phyloP scores from a whole-genome alignment of 2,797 vertebrate genomes.

The Coilia nasus region DNA sequence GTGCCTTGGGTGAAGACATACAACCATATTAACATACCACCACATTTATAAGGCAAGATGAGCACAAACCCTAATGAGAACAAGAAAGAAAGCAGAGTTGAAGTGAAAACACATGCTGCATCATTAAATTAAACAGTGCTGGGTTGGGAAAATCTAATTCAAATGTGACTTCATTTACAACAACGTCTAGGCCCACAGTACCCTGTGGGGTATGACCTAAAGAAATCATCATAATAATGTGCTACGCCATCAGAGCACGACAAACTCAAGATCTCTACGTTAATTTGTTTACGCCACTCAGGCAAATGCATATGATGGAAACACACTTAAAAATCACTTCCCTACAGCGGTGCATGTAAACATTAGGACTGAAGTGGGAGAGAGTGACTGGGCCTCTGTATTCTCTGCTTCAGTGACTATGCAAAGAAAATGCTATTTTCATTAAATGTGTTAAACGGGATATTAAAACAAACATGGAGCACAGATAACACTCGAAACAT shows the following conservation, averaged over 20 bases:
- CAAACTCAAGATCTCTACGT: neutral
- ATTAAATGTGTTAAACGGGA: neutral
- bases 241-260: neutral
- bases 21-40: neutral
- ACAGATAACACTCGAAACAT: neutral
- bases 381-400: neutral
- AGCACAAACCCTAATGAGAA: neutral
- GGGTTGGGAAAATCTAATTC: conserved; percentile 13
- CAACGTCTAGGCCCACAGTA: neutral
- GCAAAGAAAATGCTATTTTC: neutral
- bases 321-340: conserved; percentile 18
- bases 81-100: neutral
- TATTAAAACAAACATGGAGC: neutral
- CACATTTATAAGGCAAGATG: neutral
- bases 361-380: neutral
- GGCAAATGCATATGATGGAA: neutral
- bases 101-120: neutral
- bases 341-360: neutral
- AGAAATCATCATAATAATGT: neutral
- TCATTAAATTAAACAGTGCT: conserved; percentile 1
- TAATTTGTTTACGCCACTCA: conserved; percentile 21
- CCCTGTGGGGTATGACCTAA: neutral
- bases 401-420: conserved; percentile 4
- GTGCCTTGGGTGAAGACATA: neutral
- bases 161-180: neutral